These are phyloP conservation scores for Cynodonichthys magdalenae DNA, from an alignment of 2,797 vertebrate species.

Conservation along the genomic window DNA sequence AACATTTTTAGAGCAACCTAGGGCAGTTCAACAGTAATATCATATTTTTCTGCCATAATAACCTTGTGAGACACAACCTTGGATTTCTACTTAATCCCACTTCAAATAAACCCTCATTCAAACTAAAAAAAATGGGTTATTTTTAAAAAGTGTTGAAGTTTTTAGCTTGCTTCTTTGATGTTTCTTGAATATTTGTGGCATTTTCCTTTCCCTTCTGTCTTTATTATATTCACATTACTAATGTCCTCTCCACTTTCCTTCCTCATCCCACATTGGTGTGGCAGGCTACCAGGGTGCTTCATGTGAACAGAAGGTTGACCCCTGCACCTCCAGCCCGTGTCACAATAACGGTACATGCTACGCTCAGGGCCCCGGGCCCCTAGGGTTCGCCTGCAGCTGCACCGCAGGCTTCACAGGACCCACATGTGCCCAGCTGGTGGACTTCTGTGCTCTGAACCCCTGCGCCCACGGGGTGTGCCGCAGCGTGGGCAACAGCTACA, in stretches of 20 bases:
- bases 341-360: constrained; percentile 95
- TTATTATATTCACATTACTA: not conserved
- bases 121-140: too few species aligned
- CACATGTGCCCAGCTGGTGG: constrained; percentile 90
- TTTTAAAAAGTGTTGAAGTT: too few species aligned
- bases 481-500: constrained; percentile 95
- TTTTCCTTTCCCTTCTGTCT: too few species aligned
- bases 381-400: constrained; percentile 90
- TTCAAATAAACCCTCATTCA: too few species aligned
- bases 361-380: constrained; percentile 78
- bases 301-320: constrained; percentile 92
- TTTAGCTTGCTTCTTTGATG: too few species aligned
- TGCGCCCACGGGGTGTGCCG: constrained; percentile 95
- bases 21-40: too few species aligned
- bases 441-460: constrained; percentile 96
- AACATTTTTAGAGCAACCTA: too few species aligned
- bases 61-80: too few species aligned
- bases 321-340: constrained; percentile 89
- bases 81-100: too few species aligned
- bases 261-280: not conserved
- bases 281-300: constrained; percentile 88
- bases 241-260: not conserved
- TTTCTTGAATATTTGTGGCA: too few species aligned
- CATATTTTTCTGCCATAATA: too few species aligned
- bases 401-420: constrained; percentile 91